These are phyloP conservation scores for Meloidogyne floridensis DNA, from an alignment of 1,140 invertebrate genomes.

Conservation along the genomic window DNA sequence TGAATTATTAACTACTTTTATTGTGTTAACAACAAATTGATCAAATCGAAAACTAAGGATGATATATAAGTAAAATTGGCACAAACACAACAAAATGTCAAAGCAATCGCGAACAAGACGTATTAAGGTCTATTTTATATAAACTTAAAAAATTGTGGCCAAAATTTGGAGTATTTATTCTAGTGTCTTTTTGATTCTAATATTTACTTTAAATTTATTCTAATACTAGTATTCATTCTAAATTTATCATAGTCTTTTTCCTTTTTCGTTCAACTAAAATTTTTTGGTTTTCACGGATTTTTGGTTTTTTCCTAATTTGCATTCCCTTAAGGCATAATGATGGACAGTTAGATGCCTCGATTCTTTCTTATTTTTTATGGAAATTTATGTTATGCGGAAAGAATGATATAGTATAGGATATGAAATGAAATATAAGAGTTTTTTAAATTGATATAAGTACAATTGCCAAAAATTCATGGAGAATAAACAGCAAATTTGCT, in stretches of 20 bases:
- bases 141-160: neutral
- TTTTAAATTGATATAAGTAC: no score
- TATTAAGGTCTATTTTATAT: neutral
- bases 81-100: neutral
- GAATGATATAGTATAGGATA: neutral
- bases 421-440: neutral
- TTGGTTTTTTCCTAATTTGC: neutral
- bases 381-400: neutral
- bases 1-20: no score
- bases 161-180: no score
- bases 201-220: no score
- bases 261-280: neutral
- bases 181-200: no score
- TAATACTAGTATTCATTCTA: no score
- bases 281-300: neutral
- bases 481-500: no score
- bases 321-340: slow-evolving; percentile 2
- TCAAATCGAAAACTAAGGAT: neutral
- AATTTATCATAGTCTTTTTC: no score
- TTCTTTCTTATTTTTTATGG: neutral
- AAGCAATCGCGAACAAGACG: neutral
- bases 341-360: neutral
- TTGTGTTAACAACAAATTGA: no score
- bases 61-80: neutral
- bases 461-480: no score